phyloP scores from a whole-genome alignment of 2,113 vertebrate species.

The Ictalurus punctatus region DNA sequence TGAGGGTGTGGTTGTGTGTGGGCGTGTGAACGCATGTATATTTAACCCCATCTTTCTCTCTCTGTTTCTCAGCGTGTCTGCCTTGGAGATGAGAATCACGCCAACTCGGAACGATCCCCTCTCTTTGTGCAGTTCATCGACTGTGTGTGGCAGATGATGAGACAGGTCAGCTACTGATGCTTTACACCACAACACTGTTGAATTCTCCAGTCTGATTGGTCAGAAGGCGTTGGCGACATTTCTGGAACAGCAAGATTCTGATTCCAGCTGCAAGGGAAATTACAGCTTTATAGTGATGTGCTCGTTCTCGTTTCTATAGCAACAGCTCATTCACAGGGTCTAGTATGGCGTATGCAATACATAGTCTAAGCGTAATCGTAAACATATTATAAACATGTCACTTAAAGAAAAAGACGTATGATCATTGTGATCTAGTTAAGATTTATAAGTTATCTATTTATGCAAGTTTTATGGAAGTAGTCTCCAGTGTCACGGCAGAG shows the following conservation, averaged over 20 bases:
- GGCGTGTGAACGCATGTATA: neutral
- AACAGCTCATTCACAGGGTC: neutral
- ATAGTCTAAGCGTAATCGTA: neutral
- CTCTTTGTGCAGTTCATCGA: conserved; percentile 98
- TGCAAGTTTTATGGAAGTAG: neutral
- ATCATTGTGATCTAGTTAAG: neutral
- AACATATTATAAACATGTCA: neutral
- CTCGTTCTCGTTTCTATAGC: neutral
- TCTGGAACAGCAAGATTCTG: neutral
- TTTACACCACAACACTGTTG: neutral
- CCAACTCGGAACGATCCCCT: conserved; percentile 91
- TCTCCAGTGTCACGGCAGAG: neutral
- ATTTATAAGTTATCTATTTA: neutral
- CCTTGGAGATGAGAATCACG: conserved; percentile 89
- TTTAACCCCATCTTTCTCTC: neutral
- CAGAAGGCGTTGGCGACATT: neutral
- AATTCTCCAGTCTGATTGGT: neutral
- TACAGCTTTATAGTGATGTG: neutral
- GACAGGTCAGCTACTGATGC: conserved; percentile 78
- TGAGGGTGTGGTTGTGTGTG: neutral
- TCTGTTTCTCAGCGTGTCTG: conserved; percentile 81
- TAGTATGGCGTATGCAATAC: neutral
- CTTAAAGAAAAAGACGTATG: neutral
- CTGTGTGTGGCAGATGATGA: conserved; percentile 98
- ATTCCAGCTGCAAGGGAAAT: neutral